Evolutionary conservation across 2,888 invertebrate genomes (phyloP), one percentile per base, ranked within the genome.

Genomic region (Polymixis flavicincta): DNA sequence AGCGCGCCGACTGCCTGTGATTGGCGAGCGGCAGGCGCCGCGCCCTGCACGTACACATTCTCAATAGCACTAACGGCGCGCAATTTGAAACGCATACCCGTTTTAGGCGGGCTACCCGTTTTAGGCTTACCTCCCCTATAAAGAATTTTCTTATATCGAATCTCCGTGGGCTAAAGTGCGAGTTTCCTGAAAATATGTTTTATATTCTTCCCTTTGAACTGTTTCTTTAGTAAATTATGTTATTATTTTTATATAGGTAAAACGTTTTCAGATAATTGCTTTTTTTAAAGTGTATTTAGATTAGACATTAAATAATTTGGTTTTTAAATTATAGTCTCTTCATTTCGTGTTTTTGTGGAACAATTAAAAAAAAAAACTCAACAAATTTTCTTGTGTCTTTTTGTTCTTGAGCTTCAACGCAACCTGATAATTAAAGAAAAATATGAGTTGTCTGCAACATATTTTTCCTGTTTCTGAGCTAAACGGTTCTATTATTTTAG

Each of bases 391-490:
- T 71, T 54, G 13, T 8, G 2, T 25, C 64, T 42, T 2, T 37
- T n/a, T 11, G 7, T 8, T 5, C 28, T 72, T 55, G n/a, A 22
- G 19, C n/a, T 61, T 2, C 61, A 32, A 50, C 25, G 19, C 48
- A 55, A 72, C 4, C 32, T 28, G 28, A 37, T 60, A 79, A 71
- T 71, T 37, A 79, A 48, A 76, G 45, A 48, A 79, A 52, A 75
- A 78, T 54, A 52, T 9, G 5, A 1, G 42, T 78, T 45, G 9
- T 45, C 52, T 25, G 8, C 79, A 79, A 52, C 17, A 22, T 32
- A 75, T 25, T 71, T 79, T 54, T 79, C 52, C 60, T 71, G 28
- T 19, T 48, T 45, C 45, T 48, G 28, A 59, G 50, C 50, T 52
- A 25, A 54, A 37, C 25, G 7, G 9, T 1, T 22, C 1, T 52